Percentiles rank a stretch among this genome's conserved stretches.
phyloP scores from a whole-genome alignment of 2,888 invertebrate genomes.

The Alentia gelatinosa region DNA sequence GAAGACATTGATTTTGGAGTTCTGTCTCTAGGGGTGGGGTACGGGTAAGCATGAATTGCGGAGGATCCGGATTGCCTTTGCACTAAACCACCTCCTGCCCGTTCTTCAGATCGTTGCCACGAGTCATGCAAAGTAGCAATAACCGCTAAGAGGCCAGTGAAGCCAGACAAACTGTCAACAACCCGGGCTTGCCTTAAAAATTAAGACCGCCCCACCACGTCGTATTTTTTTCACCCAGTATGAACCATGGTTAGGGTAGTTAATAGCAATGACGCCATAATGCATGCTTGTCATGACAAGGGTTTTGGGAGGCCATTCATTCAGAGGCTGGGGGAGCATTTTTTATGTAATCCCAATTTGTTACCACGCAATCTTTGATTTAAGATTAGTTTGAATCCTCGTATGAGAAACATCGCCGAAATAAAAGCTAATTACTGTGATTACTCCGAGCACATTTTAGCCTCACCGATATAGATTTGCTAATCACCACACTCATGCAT shows the following conservation, averaged over 20 bases:
- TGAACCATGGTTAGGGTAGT: not conserved
- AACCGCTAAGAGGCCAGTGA: not conserved
- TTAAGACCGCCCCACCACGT: not conserved
- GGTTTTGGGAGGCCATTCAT: not conserved
- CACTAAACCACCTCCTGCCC: not conserved
- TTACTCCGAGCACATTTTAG: not conserved
- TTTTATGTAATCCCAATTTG: not conserved
- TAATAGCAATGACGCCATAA: not conserved
- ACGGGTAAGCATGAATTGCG: not conserved
- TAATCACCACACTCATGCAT: not conserved
- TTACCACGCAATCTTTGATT: slow-evolving; percentile 9
- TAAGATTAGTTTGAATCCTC: not conserved
- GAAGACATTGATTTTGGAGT: not conserved
- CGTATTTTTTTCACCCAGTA: not conserved
- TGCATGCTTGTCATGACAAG: not conserved
- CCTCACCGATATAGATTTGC: not conserved
- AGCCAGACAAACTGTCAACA: slow-evolving; percentile 17
- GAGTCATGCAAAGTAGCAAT: slow-evolving; percentile 3
- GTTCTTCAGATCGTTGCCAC: not conserved
- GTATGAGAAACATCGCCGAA: not conserved
- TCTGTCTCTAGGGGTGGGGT: not conserved
- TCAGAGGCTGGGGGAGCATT: not conserved
- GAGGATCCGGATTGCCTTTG: not conserved
- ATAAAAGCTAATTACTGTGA: not conserved
- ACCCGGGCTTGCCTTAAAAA: not conserved